Evolutionary conservation across 2,113 vertebrate species (phyloP), one percentile per base, ranked within the genome.

Genomic region (Microcebus griseorufus): DNA sequence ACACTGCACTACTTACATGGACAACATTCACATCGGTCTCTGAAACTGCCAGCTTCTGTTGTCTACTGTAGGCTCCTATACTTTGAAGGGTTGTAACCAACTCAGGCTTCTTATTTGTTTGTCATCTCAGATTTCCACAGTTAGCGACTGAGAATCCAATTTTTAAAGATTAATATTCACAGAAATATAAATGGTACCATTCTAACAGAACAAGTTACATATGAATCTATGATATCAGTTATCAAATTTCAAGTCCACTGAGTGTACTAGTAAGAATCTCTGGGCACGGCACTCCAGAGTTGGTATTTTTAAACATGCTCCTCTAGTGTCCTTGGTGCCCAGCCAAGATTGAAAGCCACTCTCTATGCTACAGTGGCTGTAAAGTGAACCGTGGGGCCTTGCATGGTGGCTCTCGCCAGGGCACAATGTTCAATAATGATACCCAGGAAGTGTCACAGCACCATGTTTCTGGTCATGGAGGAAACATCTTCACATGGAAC

Each of bases 81-180:
- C 27, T 91, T 39, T 72, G 16, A 9, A 79, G 51, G 86, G 25
- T 39, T 13, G 9, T 81, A 70, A 89, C 58, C 64, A 81, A 86
- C 51, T 90, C 9, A 5, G 5, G 37, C 17, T 93, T 70, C 73
- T 89, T 85, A 27, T 72, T 93, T 64, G 67, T 64, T 87, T 72
- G 60, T 73, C 55, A 11, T 86, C 84, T 92, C 73, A 80, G 27
- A 73, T 62, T 75, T 85, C n/a, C 51, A 82, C 18, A 69, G 55
- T 37, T 64, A 86, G 25, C 64, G 51, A 48, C 89, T 62, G 86
- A 94, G 14, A 75, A 69, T 70, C 25, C 69, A 39, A 37, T 32
- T 95, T 65, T 51, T 85, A 37, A 79, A 80, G 34, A 82, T 91
- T 70, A 80, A 94, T 83, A 78, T 37, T 84, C 60, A 48, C 72